A percentile compares a stretch with the other conserved stretches of the same genome.
Evolutionary conservation across 2,888 invertebrate species (phyloP).

Genomic region (Anticlea derivata): DNA sequence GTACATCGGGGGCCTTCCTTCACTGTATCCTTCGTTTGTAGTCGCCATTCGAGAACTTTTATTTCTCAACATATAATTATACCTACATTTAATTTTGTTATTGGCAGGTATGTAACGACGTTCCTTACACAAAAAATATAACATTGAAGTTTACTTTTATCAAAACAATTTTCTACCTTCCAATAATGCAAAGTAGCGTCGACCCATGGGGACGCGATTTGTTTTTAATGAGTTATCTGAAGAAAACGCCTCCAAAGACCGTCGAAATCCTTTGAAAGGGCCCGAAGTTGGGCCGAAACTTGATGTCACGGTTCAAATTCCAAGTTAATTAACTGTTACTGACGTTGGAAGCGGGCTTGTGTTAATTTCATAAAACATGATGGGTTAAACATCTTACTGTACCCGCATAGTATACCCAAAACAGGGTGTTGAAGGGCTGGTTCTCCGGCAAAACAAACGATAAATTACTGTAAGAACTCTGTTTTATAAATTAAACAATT

Average conservation of each 20-base stretch:
- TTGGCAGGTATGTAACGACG: too few relatives aligned
- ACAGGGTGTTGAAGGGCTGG: too few relatives aligned
- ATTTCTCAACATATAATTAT: too few relatives aligned
- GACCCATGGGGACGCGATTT: conserved; percentile 34
- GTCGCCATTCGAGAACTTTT: too few relatives aligned
- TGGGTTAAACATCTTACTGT: conserved; percentile 32
- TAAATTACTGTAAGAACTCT: too few relatives aligned
- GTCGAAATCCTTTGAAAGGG: conserved; percentile 60
- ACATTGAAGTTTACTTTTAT: neutral
- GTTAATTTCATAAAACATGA: conserved; percentile 50
- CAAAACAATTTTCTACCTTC: conserved; percentile 5
- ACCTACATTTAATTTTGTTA: too few relatives aligned
- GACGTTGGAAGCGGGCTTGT: conserved; percentile 39
- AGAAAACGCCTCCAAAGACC: conserved; percentile 52
- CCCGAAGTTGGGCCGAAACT: conserved; percentile 56
- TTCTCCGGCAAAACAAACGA: too few relatives aligned
- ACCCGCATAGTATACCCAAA: neutral
- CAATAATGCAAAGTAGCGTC: conserved; percentile 11
- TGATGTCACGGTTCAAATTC: conserved; percentile 60
- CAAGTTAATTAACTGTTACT: conserved; percentile 60
- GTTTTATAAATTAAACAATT: too few relatives aligned
- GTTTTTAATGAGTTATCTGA: conserved; percentile 63
- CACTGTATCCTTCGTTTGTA: too few relatives aligned
- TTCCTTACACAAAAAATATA: neutral
- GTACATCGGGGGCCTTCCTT: too few relatives aligned